Evolutionary conservation across 2,113 vertebrate species (phyloP).

Genomic region (Gymnocephalus cernua): DNA sequence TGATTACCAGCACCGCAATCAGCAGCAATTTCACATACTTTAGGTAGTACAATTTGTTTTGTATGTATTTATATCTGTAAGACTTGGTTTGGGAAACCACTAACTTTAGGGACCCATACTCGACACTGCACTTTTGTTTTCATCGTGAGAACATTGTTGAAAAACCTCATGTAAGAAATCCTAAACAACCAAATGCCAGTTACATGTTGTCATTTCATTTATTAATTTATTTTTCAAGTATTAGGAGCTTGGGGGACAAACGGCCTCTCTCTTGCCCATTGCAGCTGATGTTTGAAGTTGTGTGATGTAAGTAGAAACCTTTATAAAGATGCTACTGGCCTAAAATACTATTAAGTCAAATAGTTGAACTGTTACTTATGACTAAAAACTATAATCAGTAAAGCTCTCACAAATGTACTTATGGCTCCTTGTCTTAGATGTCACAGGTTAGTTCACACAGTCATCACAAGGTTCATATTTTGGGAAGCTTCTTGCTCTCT

Average conservation of each 20-base stretch:
- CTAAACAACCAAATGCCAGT: neutral
- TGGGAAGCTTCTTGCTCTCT: neutral
- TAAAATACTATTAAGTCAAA: neutral
- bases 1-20: constrained; percentile 27
- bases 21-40: constrained; percentile 33
- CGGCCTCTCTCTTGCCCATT: neutral
- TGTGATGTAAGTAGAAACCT: neutral
- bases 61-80: constrained; percentile 9
- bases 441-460: constrained; percentile 21
- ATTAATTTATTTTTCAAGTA: neutral
- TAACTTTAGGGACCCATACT: constrained; percentile 9
- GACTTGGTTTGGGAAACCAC: constrained; percentile 5
- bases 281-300: neutral
- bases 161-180: neutral
- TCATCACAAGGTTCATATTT: neutral
- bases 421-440: constrained; percentile 8
- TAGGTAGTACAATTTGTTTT: constrained; percentile 19
- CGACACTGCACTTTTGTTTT: constrained; percentile 33
- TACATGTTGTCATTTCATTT: neutral
- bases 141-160: constrained; percentile 23
- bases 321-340: neutral
- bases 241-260: neutral
- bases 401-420: constrained; percentile 8
- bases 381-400: neutral
- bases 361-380: neutral